phyloP scores from a whole-genome alignment of 2,888 invertebrate genomes.

The Machimus atricapillus region DNA sequence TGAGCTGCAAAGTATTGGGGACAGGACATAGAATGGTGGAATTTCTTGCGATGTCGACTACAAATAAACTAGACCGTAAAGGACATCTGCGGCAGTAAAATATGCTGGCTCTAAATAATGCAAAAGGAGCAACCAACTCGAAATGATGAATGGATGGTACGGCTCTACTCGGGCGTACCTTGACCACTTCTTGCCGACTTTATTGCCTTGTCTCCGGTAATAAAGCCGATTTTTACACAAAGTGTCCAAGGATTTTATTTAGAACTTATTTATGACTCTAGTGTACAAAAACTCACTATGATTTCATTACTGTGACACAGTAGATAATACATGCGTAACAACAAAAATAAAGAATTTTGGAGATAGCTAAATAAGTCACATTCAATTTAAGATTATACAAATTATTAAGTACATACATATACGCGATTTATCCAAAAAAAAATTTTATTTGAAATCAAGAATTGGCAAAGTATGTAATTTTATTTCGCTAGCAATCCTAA shows the following conservation, averaged over 20 bases:
- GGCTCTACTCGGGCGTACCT: neutral
- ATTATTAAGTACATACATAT: no score
- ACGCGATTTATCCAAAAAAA: no score
- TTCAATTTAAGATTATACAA: no score
- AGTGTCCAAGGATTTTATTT: neutral
- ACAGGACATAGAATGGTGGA: neutral
- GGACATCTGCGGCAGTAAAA: conserved; percentile 1
- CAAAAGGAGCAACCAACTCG: neutral
- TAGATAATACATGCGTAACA: neutral
- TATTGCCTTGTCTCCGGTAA: neutral
- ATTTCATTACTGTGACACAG: neutral
- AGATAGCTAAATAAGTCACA: neutral
- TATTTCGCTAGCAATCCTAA: no score
- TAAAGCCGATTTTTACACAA: neutral
- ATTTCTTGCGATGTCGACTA: neutral
- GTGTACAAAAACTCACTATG: neutral
- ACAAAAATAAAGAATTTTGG: neutral
- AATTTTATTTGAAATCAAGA: no score
- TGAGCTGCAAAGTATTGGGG: neutral
- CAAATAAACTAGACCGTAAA: conserved; percentile 14
- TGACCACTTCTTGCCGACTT: neutral
- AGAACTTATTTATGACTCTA: neutral
- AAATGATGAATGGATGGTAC: neutral
- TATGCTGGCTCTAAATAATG: neutral
- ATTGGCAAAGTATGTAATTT: no score